phyloP scores from a whole-genome alignment of 2,797 vertebrate species.

The Malacoctenus gilli region DNA sequence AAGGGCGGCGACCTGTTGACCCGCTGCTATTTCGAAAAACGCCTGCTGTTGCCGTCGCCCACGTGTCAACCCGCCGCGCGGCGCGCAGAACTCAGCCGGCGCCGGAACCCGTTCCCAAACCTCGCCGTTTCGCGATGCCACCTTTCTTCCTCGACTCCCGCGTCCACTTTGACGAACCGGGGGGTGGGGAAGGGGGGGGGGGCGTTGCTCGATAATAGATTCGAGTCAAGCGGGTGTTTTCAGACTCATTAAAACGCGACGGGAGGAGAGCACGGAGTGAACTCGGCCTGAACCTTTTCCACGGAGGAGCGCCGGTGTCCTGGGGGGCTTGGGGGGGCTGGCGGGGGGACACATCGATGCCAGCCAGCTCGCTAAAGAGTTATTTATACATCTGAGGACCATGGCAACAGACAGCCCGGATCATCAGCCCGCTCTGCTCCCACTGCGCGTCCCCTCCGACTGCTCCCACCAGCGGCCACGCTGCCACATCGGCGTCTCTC shows the following conservation, averaged over 20 bases:
- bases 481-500: background rate
- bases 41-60: too few relatives aligned
- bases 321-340: constrained; percentile 16
- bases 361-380: constrained; percentile 52
- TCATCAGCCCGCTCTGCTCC: constrained; percentile 46
- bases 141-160: too few relatives aligned
- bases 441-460: constrained; percentile 35
- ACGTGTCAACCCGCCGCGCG: too few relatives aligned
- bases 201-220: constrained; percentile 65
- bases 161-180: too few relatives aligned
- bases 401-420: constrained; percentile 55
- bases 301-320: constrained; percentile 49
- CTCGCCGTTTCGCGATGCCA: too few relatives aligned
- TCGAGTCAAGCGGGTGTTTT: constrained; percentile 53
- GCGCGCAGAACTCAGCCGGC: too few relatives aligned
- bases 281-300: constrained; percentile 69
- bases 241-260: constrained; percentile 74
- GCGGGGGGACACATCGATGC: constrained; percentile 11
- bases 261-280: constrained; percentile 66
- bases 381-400: constrained; percentile 73
- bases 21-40: constrained; percentile 62
- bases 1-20: constrained; percentile 50
- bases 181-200: constrained; percentile 50
- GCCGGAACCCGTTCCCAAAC: too few relatives aligned
- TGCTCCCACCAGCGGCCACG: constrained; percentile 21